These are phyloP conservation scores for Stratiolaelaps scimitus DNA, from an alignment of 1,140 invertebrate genomes.

Conservation along the genomic window DNA sequence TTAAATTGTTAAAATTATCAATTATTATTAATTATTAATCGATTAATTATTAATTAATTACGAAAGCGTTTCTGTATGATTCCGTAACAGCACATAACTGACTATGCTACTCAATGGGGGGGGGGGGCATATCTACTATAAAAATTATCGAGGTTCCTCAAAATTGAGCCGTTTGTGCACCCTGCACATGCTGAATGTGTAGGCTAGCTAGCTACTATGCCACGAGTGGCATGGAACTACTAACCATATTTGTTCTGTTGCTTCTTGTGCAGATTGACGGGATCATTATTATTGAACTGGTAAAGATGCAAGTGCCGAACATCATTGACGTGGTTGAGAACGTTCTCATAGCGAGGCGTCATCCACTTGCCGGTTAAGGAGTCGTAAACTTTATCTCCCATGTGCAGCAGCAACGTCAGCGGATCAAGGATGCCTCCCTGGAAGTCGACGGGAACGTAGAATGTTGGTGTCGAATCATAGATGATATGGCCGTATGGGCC, in stretches of 20 bases:
- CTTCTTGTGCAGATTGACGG: constrained; percentile 57
- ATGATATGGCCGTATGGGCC: constrained; percentile 79
- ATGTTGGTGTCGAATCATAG: constrained; percentile 75
- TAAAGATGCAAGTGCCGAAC: constrained; percentile 82
- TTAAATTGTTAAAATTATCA: no score
- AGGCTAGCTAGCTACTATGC: no score
- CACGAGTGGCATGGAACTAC: background rate
- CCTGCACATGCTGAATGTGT: no score
- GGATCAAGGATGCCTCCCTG: constrained; percentile 70
- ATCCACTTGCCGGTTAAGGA: constrained; percentile 85
- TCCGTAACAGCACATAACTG: no score
- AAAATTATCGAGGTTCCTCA: no score
- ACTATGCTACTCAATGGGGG: no score
- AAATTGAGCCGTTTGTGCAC: no score
- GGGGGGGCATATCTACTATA: no score
- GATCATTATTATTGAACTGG: constrained; percentile 78
- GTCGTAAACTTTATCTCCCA: constrained; percentile 69
- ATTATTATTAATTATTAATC: no score
- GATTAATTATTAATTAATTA: no score
- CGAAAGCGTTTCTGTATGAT: no score
- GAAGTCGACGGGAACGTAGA: constrained; percentile 81
- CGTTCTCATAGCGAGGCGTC: constrained; percentile 74
- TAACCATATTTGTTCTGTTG: constrained; percentile 35
- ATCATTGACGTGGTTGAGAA: constrained; percentile 57
- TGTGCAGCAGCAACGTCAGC: constrained; percentile 66